These are phyloP conservation scores for Acanthosepion esculentum DNA, from an alignment of 2,888 invertebrate species.

Conservation along the genomic window DNA sequence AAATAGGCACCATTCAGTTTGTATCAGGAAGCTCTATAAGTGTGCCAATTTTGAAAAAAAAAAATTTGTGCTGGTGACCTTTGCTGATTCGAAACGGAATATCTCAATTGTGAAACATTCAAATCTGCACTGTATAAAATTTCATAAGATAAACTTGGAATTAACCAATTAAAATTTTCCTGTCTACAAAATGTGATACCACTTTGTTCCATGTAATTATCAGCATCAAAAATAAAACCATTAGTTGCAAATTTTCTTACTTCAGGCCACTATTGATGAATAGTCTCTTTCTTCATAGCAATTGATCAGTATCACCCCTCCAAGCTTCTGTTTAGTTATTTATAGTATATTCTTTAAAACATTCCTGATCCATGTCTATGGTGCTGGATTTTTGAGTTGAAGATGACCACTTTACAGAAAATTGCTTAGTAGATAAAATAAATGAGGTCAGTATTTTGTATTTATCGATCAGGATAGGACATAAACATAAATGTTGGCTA, in stretches of 20 bases:
- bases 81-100: too few relatives aligned
- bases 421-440: too few relatives aligned
- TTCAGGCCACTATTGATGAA: not conserved
- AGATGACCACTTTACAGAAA: not conserved
- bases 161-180: not conserved
- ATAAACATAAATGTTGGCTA: too few relatives aligned
- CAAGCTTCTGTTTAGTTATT: not conserved
- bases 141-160: not conserved
- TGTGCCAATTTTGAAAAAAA: too few relatives aligned
- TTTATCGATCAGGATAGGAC: too few relatives aligned
- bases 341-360: not conserved
- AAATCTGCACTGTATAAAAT: not conserved
- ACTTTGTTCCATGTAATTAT: not conserved
- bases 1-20: too few relatives aligned
- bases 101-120: not conserved
- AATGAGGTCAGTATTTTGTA: too few relatives aligned
- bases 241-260: not conserved
- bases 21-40: too few relatives aligned
- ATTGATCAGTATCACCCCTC: not conserved
- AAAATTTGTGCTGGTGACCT: too few relatives aligned
- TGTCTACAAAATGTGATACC: not conserved
- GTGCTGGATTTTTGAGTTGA: not conserved
- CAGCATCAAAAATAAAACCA: not conserved
- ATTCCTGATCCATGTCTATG: not conserved
- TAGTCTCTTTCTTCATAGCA: not conserved